Evolutionary conservation across 2,113 vertebrate species (phyloP), one percentile per base, ranked within the genome.

Genomic region (Oreochromis spilurus): DNA sequence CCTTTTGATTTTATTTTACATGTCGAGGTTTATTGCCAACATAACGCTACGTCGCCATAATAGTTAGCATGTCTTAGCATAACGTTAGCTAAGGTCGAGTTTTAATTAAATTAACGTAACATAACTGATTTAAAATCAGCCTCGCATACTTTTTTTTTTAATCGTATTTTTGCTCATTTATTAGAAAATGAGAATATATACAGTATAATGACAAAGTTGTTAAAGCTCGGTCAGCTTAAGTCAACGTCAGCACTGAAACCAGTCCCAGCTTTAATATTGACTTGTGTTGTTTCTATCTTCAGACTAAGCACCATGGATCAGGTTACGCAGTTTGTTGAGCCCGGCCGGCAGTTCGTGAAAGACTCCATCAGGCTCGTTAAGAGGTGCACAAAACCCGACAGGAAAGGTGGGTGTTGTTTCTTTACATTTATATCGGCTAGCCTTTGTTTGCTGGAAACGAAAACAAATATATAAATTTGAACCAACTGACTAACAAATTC

Each of bases 281-380:
- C 5, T 5, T 5, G 62, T 24, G 19, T 48, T 9, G 3, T 31
- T 80, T 50, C 8, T 50, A 9, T 48, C 21, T 10, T 3, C 83
- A 95, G 91, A 60, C 12, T 11, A 9, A 78, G 24, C 85, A n/a
- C 19, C 94, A 99, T 99, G 99, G 99, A 99, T 91, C 98, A 99
- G 94, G 97, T 99, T 4, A 99, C 99, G 98, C 98, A 99, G 34
- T 99, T 99, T 21, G 98, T 99, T 19, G 98, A 99, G 92, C 99
- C 98, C 54, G 99, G 98, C 58, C 96, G 98, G 79, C 98, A 99
- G 87, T 99, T 99, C 88, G 98, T 99, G 57, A 99, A 99, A 89
- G 98, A 99, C 85, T 99, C 99, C 1, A 98, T 99, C 86, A 96
- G 99, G n/a, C 98, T 99, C 10, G 98, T 99, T 4, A 99, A 99